Evolutionary conservation across 2,888 invertebrate genomes (phyloP).

Genomic region (Bibio marci): DNA sequence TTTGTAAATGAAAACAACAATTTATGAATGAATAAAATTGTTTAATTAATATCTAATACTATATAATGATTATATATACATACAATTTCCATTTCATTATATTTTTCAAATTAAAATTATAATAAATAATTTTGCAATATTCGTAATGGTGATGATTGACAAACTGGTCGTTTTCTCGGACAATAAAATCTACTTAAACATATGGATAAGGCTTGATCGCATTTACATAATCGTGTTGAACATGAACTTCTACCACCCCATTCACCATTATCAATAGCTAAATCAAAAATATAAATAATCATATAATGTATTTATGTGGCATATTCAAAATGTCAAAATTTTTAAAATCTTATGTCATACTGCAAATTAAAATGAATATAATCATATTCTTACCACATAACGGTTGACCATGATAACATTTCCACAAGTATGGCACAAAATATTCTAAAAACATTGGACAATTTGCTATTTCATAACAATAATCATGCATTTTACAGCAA

Average conservation of each 20-base stretch:
- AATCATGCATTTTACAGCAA: conserved; percentile 73
- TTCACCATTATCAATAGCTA: conserved; percentile 34
- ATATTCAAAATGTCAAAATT: too few relatives aligned
- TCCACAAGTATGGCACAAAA: conserved; percentile 78
- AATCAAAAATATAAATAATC: neutral
- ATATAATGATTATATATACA: too few relatives aligned
- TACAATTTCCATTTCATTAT: too few relatives aligned
- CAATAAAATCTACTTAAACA: conserved; percentile 63
- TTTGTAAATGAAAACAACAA: too few relatives aligned
- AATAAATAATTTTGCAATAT: conserved; percentile 5
- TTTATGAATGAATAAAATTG: too few relatives aligned
- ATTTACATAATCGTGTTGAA: conserved; percentile 65
- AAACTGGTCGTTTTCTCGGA: conserved; percentile 51
- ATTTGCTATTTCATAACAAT: conserved; percentile 63
- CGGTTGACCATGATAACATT: conserved; percentile 59
- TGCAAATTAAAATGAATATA: conserved; percentile 23
- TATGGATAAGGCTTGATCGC: conserved; percentile 61
- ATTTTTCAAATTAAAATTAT: neutral
- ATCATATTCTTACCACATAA: conserved; percentile 47
- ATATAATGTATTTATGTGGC: too few relatives aligned
- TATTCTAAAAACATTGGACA: conserved; percentile 70
- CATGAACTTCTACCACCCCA: conserved; percentile 46
- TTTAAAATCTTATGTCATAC: too few relatives aligned
- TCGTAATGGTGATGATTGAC: conserved; percentile 46
- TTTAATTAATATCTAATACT: too few relatives aligned